These are phyloP conservation scores for Cichladusa arquata DNA, from an alignment of 2,113 vertebrate species.

Conservation along the genomic window DNA sequence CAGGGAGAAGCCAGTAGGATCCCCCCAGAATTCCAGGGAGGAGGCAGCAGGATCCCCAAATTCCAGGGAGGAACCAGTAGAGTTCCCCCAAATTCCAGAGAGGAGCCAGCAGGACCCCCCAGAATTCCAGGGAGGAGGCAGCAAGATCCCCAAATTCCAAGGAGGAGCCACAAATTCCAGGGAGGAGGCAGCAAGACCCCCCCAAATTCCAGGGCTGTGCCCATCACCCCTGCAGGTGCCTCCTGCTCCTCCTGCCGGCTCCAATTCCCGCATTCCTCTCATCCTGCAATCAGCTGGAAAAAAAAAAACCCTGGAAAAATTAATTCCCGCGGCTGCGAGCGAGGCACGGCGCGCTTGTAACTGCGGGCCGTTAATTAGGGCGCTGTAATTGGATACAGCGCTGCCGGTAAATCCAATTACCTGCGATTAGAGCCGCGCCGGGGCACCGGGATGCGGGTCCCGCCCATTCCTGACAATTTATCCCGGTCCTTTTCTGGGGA, in stretches of 20 bases:
- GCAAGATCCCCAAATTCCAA: too few species aligned
- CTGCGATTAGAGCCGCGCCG: constrained; percentile 14
- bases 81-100: too few species aligned
- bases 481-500: rapidly evolving
- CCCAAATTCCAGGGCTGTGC: neutral
- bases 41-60: too few species aligned
- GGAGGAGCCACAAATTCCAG: neutral
- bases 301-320: constrained; percentile 15
- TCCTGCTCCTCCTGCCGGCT: neutral
- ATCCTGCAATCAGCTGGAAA: constrained; percentile 10
- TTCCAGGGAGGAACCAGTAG: too few species aligned
- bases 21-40: neutral
- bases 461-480: neutral
- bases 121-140: too few species aligned
- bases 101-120: too few species aligned
- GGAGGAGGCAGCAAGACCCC: neutral
- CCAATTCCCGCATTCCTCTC: neutral
- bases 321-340: constrained; percentile 62
- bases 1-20: neutral
- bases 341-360: constrained; percentile 56
- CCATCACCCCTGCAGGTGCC: neutral
- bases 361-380: constrained; percentile 67
- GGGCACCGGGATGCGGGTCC: neutral
- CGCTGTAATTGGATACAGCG: constrained; percentile 63
- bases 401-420: constrained; percentile 70